Conservation (phyloP, 1,140 invertebrate species). For the Drosophila truncata region DNA sequence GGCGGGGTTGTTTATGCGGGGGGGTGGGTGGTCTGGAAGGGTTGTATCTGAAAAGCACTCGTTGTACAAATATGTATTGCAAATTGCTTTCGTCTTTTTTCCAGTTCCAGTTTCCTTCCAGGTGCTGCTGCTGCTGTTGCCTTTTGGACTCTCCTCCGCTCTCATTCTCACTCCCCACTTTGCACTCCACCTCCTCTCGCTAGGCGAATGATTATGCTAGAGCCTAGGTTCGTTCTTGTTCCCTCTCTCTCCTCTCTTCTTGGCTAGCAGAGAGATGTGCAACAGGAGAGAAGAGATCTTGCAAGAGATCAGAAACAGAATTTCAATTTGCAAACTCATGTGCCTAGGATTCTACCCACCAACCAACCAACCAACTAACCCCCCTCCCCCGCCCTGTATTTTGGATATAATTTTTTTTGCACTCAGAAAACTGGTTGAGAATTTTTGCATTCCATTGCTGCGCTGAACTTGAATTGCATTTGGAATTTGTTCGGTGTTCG, state of each 20-base stretch:
- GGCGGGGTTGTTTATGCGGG: neutral
- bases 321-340: constrained; percentile 62
- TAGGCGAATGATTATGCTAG: constrained; percentile 29
- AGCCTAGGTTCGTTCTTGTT: constrained; percentile 28
- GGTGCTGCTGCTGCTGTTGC: constrained; percentile 39
- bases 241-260: constrained; percentile 11
- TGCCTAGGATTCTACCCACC: constrained; percentile 29
- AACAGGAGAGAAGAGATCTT: constrained; percentile 38
- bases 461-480: constrained; percentile 54
- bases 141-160: constrained; percentile 15
- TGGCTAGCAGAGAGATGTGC: constrained; percentile 18
- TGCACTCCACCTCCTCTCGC: neutral
- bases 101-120: constrained; percentile 80
- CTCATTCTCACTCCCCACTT: constrained; percentile 16
- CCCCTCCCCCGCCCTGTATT: constrained; percentile 12
- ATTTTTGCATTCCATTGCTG: constrained; percentile 52
- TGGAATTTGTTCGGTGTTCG: constrained; percentile 45
- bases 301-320: constrained; percentile 50
- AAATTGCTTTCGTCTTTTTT: constrained; percentile 73
- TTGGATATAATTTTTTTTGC: constrained; percentile 45
- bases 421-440: constrained; percentile 47
- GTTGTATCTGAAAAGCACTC: constrained; percentile 29
- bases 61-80: constrained; percentile 78
- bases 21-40: constrained; percentile 20
- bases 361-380: neutral